Conservation (phyloP, 2,797 vertebrate genomes). For the Odontamblyopus lacepedii region DNA sequence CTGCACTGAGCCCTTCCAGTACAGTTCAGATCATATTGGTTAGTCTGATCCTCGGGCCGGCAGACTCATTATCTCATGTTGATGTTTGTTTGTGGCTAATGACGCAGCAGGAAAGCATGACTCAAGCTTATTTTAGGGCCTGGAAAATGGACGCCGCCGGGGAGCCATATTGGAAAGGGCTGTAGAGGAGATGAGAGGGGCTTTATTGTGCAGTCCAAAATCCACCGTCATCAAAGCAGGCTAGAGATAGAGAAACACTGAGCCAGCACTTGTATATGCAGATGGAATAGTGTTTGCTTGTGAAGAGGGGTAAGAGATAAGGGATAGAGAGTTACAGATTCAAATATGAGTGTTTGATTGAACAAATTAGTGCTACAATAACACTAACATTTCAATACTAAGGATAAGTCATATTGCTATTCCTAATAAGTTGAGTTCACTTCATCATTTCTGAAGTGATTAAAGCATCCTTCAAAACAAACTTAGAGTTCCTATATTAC, state of each 20-base stretch:
- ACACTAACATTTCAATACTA: too few species aligned
- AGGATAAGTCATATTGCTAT: too few species aligned
- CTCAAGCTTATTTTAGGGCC: constrained; percentile 40
- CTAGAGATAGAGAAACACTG: constrained; percentile 14
- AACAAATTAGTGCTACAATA: too few species aligned
- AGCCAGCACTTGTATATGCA: constrained; percentile 43
- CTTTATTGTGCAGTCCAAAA: constrained; percentile 20
- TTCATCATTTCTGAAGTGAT: too few species aligned
- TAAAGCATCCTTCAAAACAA: too few species aligned
- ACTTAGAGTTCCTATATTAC: too few species aligned
- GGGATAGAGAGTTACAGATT: not conserved
- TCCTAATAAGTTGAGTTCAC: too few species aligned
- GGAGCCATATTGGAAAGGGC: constrained; percentile 29
- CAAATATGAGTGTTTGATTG: not conserved
- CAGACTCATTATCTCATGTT: constrained; percentile 36
- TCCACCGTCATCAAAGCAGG: constrained; percentile 33
- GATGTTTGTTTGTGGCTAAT: constrained; percentile 52
- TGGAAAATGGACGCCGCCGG: constrained; percentile 12
- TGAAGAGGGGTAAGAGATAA: not conserved
- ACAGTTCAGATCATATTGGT: constrained; percentile 8
- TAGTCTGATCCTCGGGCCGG: constrained; percentile 31
- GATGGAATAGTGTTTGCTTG: constrained; percentile 35
- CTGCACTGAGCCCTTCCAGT: constrained; percentile 3
- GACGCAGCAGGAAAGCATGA: constrained; percentile 17
- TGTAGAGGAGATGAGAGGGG: constrained; percentile 25